Evolutionary conservation across 2,113 vertebrate species (phyloP).

Genomic region (Brienomyrus brachyistius): DNA sequence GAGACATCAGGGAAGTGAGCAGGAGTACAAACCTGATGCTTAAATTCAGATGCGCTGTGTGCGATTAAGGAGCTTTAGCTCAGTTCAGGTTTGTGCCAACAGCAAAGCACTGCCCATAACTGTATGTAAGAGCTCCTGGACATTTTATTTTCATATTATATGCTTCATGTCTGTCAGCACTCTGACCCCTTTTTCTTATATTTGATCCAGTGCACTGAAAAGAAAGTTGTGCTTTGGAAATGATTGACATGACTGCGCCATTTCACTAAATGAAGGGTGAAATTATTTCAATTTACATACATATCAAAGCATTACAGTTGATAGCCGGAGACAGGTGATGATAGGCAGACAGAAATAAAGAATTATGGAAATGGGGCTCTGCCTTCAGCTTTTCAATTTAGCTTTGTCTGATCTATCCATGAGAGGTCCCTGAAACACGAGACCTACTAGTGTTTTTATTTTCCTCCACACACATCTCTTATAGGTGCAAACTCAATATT

Average conservation of each 20-base stretch:
- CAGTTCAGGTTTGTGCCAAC: background rate
- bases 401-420: background rate
- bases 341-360: background rate
- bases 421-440: background rate
- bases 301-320: background rate
- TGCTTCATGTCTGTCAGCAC: background rate
- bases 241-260: background rate
- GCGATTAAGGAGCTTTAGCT: background rate
- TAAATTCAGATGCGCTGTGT: background rate
- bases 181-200: background rate
- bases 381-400: background rate
- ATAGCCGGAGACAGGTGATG: background rate
- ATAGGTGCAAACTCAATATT: background rate
- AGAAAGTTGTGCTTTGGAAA: background rate
- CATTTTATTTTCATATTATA: background rate
- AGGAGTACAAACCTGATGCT: background rate
- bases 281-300: background rate
- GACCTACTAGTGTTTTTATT: background rate
- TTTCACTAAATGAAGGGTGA: background rate
- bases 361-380: background rate
- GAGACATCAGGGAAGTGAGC: background rate
- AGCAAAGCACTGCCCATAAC: background rate
- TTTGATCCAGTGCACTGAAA: background rate
- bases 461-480: background rate
- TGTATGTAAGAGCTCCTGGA: background rate